These are phyloP conservation scores for Ypsolopha scabrella DNA, from an alignment of 2,888 invertebrate species.

Conservation along the genomic window DNA sequence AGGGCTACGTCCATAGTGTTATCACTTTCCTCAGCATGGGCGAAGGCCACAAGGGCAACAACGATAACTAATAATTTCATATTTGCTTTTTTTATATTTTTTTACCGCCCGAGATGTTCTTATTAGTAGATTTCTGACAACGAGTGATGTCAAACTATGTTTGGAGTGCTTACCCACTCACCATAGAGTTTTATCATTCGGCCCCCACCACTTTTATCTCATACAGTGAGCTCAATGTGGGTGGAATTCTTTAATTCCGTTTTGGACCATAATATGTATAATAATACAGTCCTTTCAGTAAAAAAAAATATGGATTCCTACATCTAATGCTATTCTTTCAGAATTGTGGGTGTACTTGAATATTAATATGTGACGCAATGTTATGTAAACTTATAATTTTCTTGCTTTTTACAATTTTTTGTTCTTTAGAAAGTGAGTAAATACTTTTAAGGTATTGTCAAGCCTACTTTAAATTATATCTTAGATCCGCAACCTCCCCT, in stretches of 20 bases:
- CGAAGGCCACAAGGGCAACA: constrained; percentile 48
- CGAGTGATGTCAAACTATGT: constrained; percentile 56
- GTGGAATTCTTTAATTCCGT: constrained; percentile 29
- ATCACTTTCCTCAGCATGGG: constrained; percentile 55
- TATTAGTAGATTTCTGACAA: constrained; percentile 38
- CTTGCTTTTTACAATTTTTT: too few relatives aligned
- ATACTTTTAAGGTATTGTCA: too few relatives aligned
- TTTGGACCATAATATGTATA: constrained; percentile 41
- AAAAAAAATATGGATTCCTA: too few relatives aligned
- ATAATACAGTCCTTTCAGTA: constrained; percentile 23
- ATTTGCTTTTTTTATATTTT: constrained; percentile 16
- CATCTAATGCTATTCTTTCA: too few relatives aligned
- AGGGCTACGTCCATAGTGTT: constrained; percentile 74
- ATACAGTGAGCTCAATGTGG: constrained; percentile 36
- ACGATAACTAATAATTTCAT: constrained; percentile 49
- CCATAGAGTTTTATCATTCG: constrained; percentile 60
- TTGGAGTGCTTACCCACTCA: constrained; percentile 38
- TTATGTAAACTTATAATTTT: too few relatives aligned
- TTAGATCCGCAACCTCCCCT: too few relatives aligned
- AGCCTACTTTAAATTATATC: too few relatives aligned
- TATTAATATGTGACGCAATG: too few relatives aligned
- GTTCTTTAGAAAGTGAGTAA: too few relatives aligned
- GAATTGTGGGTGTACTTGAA: too few relatives aligned
- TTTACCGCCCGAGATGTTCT: constrained; percentile 21
- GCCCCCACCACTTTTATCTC: constrained; percentile 46